Percentiles rank a stretch among this genome's conserved stretches.
Conservation (phyloP, 2,888 invertebrate species). For the Cataglyphis altisquamis region DNA sequence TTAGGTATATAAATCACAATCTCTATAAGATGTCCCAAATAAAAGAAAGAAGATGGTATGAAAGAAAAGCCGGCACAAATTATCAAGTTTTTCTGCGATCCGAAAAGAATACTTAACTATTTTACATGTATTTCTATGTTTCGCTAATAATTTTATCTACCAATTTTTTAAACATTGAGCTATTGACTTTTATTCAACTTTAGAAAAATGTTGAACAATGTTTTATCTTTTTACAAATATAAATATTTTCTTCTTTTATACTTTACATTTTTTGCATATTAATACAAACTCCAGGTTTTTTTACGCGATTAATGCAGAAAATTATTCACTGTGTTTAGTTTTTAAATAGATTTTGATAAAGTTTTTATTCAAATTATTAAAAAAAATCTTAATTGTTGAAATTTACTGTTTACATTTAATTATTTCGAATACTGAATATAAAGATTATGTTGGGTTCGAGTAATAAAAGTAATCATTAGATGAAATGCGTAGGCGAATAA, state of each 20-base stretch:
- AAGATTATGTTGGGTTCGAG: neutral
- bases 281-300: neutral
- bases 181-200: too few species aligned
- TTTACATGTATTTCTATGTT: neutral
- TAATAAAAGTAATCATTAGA: constrained; percentile 3
- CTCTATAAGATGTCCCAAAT: neutral
- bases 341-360: neutral
- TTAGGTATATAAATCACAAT: neutral
- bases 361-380: neutral
- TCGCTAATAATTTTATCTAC: neutral
- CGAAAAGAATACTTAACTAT: neutral
- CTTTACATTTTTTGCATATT: neutral
- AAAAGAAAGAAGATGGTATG: neutral
- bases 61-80: neutral
- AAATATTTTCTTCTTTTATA: too few species aligned
- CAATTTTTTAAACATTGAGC: neutral
- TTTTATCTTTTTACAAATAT: too few species aligned
- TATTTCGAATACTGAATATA: neutral
- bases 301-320: neutral
- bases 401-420: neutral
- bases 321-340: neutral
- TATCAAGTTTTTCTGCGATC: neutral
- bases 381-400: neutral
- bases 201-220: too few species aligned
- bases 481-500: constrained; percentile 14